These are phyloP conservation scores for Drusus annulatus DNA, from an alignment of 1,140 invertebrate genomes.

Conservation along the genomic window DNA sequence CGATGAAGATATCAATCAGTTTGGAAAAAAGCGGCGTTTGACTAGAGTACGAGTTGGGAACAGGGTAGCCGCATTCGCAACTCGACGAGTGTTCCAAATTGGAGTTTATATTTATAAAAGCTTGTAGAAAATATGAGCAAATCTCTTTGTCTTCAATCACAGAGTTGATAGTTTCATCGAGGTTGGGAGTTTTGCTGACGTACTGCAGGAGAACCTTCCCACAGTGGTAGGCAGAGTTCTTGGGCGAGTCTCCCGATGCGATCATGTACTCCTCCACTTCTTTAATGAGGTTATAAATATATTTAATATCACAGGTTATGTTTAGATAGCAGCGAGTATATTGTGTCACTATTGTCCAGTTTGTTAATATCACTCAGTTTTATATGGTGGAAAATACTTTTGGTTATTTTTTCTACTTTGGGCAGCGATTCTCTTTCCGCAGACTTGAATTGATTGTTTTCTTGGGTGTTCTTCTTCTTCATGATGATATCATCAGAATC, in stretches of 20 bases:
- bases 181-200: slow-evolving; percentile 61
- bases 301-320: slow-evolving; percentile 67
- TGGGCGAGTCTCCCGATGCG: slow-evolving; percentile 61
- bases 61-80: slow-evolving; percentile 68
- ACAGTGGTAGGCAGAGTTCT: slow-evolving; percentile 66
- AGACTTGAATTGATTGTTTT: slow-evolving; percentile 58
- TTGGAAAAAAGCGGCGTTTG: slow-evolving; percentile 66
- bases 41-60: slow-evolving; percentile 65
- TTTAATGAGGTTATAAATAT: slow-evolving; percentile 66
- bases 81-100: slow-evolving; percentile 64
- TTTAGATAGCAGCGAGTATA: slow-evolving; percentile 66
- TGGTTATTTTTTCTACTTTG: slow-evolving; percentile 39
- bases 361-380: slow-evolving; percentile 51
- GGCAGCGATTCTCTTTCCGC: slow-evolving; percentile 57
- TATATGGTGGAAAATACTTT: slow-evolving; percentile 49
- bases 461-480: slow-evolving; percentile 66
- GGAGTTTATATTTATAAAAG: slow-evolving; percentile 68
- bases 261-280: slow-evolving; percentile 66
- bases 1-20: slow-evolving; percentile 68
- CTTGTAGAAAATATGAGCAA: slow-evolving; percentile 70
- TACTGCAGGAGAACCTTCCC: slow-evolving; percentile 68
- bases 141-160: slow-evolving; percentile 65
- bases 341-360: slow-evolving; percentile 52
- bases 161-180: slow-evolving; percentile 61
- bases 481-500: slow-evolving; percentile 33